A percentile compares a stretch with the other conserved stretches of the same genome.
phyloP scores from a whole-genome alignment of 2,888 invertebrate genomes.

The Mesorhabditis belari region DNA sequence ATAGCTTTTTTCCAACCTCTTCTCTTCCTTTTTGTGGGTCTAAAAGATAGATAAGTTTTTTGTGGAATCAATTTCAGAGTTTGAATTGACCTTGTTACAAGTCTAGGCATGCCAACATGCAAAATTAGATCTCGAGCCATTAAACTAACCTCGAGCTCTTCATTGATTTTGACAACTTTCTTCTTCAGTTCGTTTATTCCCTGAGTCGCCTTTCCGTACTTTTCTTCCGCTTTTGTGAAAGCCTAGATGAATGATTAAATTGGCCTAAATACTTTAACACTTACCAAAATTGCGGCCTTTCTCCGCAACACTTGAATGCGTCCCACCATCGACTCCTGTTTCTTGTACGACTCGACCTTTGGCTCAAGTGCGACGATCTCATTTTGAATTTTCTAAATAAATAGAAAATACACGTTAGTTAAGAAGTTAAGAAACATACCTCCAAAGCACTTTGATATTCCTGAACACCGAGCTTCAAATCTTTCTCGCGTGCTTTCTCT shows the following conservation, averaged over 20 bases:
- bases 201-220: neutral
- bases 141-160: too few relatives aligned
- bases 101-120: too few relatives aligned
- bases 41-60: too few relatives aligned
- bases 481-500: neutral
- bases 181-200: neutral
- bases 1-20: too few relatives aligned
- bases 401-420: neutral
- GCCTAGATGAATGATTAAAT: neutral
- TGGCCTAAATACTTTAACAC: neutral
- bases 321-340: conserved; percentile 18
- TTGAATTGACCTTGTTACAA: too few relatives aligned
- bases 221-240: conserved; percentile 2
- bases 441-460: conserved; percentile 6
- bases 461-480: conserved; percentile 7
- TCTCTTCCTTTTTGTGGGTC: too few relatives aligned
- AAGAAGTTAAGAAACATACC: too few relatives aligned
- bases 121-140: too few relatives aligned
- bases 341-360: conserved; percentile 29
- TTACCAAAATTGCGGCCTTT: conserved; percentile 17
- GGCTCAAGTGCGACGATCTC: conserved; percentile 21
- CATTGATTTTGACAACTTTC: neutral
- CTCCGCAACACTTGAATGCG: conserved; percentile 16
- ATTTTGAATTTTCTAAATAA: neutral
- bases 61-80: too few relatives aligned